Conservation (phyloP, 2,113 vertebrate genomes). For the Odocoileus hemionus region DNA sequence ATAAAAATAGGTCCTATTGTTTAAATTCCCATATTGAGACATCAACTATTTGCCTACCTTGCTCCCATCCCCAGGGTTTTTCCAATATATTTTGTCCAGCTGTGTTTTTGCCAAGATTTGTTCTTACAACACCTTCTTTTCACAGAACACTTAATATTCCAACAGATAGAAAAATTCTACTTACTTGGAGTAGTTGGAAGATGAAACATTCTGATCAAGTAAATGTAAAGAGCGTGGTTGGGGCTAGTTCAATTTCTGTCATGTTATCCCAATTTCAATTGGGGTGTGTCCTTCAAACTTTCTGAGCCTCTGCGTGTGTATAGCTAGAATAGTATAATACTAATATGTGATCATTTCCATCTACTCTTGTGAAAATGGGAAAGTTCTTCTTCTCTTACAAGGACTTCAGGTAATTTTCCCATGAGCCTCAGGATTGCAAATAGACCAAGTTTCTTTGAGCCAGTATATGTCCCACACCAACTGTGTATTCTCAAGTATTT, state of each 20-base stretch:
- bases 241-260: background rate
- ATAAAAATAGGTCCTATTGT: background rate
- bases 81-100: background rate
- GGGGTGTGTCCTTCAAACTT: background rate
- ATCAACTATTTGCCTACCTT: background rate
- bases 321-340: background rate
- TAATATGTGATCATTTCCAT: background rate
- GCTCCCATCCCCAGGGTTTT: background rate
- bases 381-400: background rate
- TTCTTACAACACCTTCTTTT: background rate
- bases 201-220: background rate
- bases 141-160: background rate
- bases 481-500: conserved; percentile 12
- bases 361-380: background rate
- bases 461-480: background rate
- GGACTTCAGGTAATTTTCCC: background rate
- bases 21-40: background rate
- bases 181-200: background rate
- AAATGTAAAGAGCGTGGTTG: background rate
- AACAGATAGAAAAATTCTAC: background rate
- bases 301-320: background rate
- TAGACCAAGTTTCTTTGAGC: background rate
- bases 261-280: background rate
- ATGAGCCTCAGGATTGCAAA: background rate
- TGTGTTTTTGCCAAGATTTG: background rate